Conservation (phyloP, 2,888 invertebrate species). For the Ennomos fuscantarius region DNA sequence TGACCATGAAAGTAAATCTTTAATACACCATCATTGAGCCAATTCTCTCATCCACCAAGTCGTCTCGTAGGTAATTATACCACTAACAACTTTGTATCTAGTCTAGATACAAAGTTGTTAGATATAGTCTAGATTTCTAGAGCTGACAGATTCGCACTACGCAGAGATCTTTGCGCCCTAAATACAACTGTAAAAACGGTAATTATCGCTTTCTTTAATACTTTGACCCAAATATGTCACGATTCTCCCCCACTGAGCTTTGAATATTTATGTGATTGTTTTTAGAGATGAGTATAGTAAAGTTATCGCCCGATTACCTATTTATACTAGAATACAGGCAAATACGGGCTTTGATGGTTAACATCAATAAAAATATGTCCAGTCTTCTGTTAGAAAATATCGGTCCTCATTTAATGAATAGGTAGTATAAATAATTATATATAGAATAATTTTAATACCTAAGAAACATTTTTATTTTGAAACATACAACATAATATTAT, state of each 20-base stretch:
- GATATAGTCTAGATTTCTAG: conserved; percentile 51
- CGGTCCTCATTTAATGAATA: no score
- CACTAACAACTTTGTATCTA: conserved; percentile 27
- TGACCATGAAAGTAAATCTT: not conserved
- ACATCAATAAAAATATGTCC: no score
- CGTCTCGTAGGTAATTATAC: conserved; percentile 29
- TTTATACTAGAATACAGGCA: no score
- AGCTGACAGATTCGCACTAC: conserved; percentile 50
- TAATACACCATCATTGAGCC: conserved; percentile 4
- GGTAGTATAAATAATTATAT: no score
- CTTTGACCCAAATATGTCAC: conserved; percentile 49
- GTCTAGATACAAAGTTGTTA: no score
- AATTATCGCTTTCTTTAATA: conserved; percentile 43
- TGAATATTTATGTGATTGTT: conserved; percentile 34
- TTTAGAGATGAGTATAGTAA: conserved; percentile 2
- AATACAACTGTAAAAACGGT: conserved; percentile 48
- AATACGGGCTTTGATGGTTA: no score
- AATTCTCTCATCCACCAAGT: conserved; percentile 25
- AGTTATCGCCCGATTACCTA: no score
- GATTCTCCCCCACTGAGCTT: conserved; percentile 46
- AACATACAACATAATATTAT: no score
- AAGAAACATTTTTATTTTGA: no score
- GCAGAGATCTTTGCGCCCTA: conserved; percentile 61
- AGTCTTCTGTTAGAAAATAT: no score
- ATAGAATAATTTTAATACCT: no score